Conservation (phyloP, 2,888 invertebrate genomes). For the Tortrix viridana region DNA sequence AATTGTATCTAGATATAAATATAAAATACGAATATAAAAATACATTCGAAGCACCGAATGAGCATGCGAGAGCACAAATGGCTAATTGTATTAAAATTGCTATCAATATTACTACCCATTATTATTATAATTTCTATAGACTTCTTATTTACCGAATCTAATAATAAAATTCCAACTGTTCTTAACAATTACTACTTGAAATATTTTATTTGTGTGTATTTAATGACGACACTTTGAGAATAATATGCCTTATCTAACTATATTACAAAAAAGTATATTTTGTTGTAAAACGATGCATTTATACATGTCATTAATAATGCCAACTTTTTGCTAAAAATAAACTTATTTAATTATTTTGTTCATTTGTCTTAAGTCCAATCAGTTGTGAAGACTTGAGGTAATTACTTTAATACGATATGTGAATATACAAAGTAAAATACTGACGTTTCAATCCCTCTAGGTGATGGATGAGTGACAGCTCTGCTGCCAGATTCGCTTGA, state of each 20-base stretch:
- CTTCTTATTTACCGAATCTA: background rate
- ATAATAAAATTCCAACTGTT: background rate
- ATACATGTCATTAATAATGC: too few relatives aligned
- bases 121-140: too few relatives aligned
- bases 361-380: background rate
- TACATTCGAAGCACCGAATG: slow-evolving; percentile 63
- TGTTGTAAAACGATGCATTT: too few relatives aligned
- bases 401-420: too few relatives aligned
- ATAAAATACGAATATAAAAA: slow-evolving; percentile 2
- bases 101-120: slow-evolving; percentile 11
- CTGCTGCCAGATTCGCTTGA: background rate
- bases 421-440: background rate
- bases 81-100: slow-evolving; percentile 13
- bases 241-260: background rate
- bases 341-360: too few relatives aligned
- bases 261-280: background rate
- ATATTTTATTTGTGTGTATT: background rate
- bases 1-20: slow-evolving; percentile 21
- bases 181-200: background rate
- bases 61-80: slow-evolving; percentile 73
- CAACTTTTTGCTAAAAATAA: too few relatives aligned
- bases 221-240: slow-evolving; percentile 7
- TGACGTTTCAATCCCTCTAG: background rate
- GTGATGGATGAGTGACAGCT: background rate
- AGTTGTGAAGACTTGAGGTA: background rate